Conservation (phyloP, 2,888 invertebrate species). For the Lithophane ornitopus region DNA sequence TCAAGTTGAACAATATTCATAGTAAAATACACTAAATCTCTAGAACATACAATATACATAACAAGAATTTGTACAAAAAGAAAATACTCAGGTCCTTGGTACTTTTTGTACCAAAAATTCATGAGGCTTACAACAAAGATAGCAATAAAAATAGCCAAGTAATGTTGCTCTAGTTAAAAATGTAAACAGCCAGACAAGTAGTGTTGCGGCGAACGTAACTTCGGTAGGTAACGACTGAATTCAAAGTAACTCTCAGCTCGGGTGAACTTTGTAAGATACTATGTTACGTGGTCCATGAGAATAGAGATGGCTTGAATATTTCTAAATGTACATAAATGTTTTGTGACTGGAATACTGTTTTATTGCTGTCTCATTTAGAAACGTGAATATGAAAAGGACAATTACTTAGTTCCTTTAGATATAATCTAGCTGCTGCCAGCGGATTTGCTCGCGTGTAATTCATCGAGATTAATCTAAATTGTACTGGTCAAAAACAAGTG, state of each 20-base stretch:
- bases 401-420: background rate
- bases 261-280: slow-evolving; percentile 24
- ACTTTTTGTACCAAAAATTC: slow-evolving; percentile 5
- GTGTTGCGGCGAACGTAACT: slow-evolving; percentile 58
- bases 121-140: slow-evolving; percentile 36
- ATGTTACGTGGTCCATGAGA: slow-evolving; percentile 1
- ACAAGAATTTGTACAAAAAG: background rate
- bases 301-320: slow-evolving; percentile 20
- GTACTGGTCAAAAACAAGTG: too few relatives aligned
- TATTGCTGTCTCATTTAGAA: slow-evolving; percentile 3
- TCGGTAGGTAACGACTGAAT: slow-evolving; percentile 61
- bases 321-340: background rate
- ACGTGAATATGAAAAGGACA: background rate
- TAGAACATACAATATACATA: background rate
- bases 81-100: background rate
- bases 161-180: slow-evolving; percentile 69
- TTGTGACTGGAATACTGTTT: background rate
- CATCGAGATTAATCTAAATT: too few relatives aligned
- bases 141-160: slow-evolving; percentile 56
- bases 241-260: slow-evolving; percentile 39
- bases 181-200: slow-evolving; percentile 61
- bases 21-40: background rate
- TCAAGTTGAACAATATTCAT: background rate
- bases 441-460: too few relatives aligned
- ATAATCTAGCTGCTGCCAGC: too few relatives aligned